phyloP scores from a whole-genome alignment of 1,140 invertebrate species.

The Drosophila obscura region DNA sequence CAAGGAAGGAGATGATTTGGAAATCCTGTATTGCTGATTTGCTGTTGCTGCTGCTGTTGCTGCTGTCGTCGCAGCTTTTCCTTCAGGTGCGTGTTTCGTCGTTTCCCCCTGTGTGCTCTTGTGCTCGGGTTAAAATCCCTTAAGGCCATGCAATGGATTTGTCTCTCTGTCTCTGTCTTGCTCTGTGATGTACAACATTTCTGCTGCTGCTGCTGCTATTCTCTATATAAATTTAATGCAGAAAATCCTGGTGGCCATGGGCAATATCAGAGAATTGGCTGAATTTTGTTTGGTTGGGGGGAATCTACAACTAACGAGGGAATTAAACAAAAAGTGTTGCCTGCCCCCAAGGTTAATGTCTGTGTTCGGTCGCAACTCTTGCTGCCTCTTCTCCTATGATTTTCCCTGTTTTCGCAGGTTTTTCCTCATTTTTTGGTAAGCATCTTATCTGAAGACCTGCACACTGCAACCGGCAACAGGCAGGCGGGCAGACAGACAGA shows the following conservation, averaged over 20 bases:
- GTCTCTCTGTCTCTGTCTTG: constrained; percentile 22
- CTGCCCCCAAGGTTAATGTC: background rate
- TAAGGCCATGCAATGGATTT: constrained; percentile 67
- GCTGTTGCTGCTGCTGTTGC: constrained; percentile 55
- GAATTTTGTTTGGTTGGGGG: constrained; percentile 32
- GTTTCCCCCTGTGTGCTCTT: background rate
- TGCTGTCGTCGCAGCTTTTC: constrained; percentile 70
- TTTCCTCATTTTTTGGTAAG: constrained; percentile 34
- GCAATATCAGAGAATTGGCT: constrained; percentile 31
- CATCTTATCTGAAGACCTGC: constrained; percentile 69
- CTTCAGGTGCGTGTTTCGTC: constrained; percentile 57
- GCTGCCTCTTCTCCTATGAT: constrained; percentile 27
- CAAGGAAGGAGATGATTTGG: constrained; percentile 66
- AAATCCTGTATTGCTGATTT: constrained; percentile 82
- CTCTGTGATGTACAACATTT: background rate
- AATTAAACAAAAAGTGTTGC: constrained; percentile 35
- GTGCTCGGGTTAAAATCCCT: constrained; percentile 68
- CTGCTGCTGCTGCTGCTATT: background rate
- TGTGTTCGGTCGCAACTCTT: constrained; percentile 6
- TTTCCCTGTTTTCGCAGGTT: constrained; percentile 38
- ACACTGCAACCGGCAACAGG: constrained; percentile 54
- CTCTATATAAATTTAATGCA: constrained; percentile 29
- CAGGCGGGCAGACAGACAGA: background rate
- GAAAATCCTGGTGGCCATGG: background rate
- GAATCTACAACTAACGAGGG: constrained; percentile 48